Conservation (phyloP, 2,113 vertebrate genomes). For the Butorides virescens region DNA sequence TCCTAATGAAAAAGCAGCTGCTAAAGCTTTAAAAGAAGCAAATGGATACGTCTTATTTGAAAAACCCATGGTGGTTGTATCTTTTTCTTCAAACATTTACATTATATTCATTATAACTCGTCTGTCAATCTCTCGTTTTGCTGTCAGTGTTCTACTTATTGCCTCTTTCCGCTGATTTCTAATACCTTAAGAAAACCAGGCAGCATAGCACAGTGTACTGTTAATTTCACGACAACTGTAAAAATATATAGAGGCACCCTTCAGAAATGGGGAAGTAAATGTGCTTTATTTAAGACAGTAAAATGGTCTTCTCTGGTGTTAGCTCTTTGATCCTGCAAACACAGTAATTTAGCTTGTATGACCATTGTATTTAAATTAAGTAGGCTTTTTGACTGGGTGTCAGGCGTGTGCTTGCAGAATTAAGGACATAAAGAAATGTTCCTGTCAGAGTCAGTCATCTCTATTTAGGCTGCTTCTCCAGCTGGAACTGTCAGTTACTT, state of each 20-base stretch:
- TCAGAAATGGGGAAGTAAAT: not conserved
- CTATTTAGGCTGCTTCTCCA: not conserved
- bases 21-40: constrained; percentile 92
- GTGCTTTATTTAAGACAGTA: not conserved
- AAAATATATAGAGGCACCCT: not conserved
- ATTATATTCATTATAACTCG: not conserved
- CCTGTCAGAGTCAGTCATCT: not conserved
- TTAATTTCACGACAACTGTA: not conserved
- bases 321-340: not conserved
- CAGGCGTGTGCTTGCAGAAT: not conserved
- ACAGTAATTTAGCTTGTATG: not conserved
- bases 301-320: not conserved
- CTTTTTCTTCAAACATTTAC: constrained; percentile 75
- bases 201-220: not conserved
- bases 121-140: not conserved
- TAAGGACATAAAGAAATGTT: not conserved
- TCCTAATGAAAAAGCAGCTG: constrained; percentile 89
- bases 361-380: not conserved
- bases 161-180: too few species aligned
- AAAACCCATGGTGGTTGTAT: constrained; percentile 97
- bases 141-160: not conserved
- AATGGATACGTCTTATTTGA: constrained; percentile 92
- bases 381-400: not conserved
- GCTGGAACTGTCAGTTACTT: not conserved
- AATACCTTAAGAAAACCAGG: not conserved